Base-by-base conservation (phyloP, 2,113 vertebrate genomes). In the Aphyosemion australe region DNA sequence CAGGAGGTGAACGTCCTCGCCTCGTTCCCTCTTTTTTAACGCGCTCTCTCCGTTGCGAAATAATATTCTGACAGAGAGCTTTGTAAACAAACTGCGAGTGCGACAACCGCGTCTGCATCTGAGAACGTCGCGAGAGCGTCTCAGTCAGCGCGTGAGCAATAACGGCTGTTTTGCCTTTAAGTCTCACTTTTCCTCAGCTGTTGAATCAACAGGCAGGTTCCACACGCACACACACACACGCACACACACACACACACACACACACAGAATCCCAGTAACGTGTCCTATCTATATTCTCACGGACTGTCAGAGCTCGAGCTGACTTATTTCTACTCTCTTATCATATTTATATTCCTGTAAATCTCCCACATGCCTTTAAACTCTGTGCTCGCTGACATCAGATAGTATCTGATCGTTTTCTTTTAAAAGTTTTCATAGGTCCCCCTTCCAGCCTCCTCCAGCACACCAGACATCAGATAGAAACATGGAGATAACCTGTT, bases 81-180 rank as follows among this genome's bases (percentile, higher is more conserved):
- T 84, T 86, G 82, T 88, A 89, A 90, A 90, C 88, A 91, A 89
- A 89, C 80, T 75, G 86, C 57, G 65, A 47, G 67, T 42, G 66
- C 56, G 59, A 39, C 50, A 55, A 12, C n/a, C 60, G 58, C 72
- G 26, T 19, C 64, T 49, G 13, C 6, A 48, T 13, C 21, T 4
- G 34, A 8, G 6, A 46, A 4, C 56, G 42, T n/a, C 26, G 53
- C 20, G 1, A 21, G 26, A 52, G 9, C 14, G 26, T 16, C 18
- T 21, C 26, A 5, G 26, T 5, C 26, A 26, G 26, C 26, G 26
- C 26, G 26, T 26, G 26, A 26, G 26, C 3, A 5, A 26, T 26
- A 26, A 26, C 26, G 41, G 41, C 3, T 42, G 10, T 12, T 12
- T 42, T 12, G 2, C 13, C 7, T 34, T n/a, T 51, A 7, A 13